Evolutionary conservation across 2,797 vertebrate genomes (phyloP).

Genomic region (Gallinago stenura): DNA sequence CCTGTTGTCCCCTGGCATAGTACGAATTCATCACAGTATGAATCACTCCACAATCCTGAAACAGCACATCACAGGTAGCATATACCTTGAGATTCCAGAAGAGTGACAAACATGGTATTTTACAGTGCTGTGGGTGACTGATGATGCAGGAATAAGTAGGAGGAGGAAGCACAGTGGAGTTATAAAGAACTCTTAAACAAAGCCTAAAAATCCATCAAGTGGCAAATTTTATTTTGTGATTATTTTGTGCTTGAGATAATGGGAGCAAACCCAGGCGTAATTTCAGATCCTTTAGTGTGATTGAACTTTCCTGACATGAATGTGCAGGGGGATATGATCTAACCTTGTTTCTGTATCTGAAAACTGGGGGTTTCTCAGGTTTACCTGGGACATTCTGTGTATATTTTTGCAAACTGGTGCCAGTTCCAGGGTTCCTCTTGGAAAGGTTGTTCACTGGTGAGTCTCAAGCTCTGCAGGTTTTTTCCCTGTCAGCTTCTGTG

Average conservation of each 20-base stretch:
- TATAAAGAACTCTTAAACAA: neutral
- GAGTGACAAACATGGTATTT: conserved; percentile 9
- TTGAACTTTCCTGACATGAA: neutral
- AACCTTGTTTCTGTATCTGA: neutral
- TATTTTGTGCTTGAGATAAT: neutral
- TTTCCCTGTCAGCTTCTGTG: neutral
- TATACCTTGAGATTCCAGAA: neutral
- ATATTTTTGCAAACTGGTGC: neutral
- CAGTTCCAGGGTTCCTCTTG: neutral
- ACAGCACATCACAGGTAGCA: neutral
- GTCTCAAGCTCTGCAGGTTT: neutral
- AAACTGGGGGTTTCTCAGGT: neutral
- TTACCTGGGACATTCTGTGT: neutral
- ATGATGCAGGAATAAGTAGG: conserved; percentile 22
- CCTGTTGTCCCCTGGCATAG: neutral
- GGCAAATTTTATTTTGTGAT: neutral
- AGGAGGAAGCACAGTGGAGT: neutral
- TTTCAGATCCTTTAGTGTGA: neutral
- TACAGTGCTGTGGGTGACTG: neutral
- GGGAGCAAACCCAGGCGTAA: neutral
- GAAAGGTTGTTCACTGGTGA: neutral
- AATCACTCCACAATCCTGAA: conserved; percentile 4
- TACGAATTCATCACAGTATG: neutral
- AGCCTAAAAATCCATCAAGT: neutral
- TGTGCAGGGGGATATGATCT: neutral